Evolutionary conservation across 2,113 vertebrate species (phyloP).

Genomic region (Onychostoma macrolepis): DNA sequence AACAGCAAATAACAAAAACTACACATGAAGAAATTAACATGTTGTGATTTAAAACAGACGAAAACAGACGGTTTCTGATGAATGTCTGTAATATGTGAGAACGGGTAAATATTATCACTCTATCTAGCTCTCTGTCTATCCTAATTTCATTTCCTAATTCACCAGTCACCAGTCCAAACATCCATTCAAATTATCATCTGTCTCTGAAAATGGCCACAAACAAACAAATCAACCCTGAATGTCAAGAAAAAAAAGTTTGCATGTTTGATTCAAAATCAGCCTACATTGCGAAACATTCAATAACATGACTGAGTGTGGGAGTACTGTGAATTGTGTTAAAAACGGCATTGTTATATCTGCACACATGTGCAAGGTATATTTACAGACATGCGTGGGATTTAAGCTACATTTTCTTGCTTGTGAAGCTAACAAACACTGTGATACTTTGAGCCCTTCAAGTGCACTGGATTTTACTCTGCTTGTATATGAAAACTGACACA

Average conservation of each 20-base stretch:
- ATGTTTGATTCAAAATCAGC: background rate
- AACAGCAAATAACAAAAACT: constrained; percentile 22
- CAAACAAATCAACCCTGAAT: background rate
- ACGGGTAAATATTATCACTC: background rate
- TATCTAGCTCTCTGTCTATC: constrained; percentile 8
- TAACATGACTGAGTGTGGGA: background rate
- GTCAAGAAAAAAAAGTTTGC: too few species aligned
- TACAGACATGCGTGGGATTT: constrained; percentile 1
- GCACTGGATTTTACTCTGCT: background rate
- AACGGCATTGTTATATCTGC: background rate
- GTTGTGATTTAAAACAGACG: background rate
- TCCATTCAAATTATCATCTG: constrained; percentile 3
- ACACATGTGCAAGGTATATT: background rate
- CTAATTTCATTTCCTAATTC: background rate
- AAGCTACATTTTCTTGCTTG: background rate
- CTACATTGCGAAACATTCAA: background rate
- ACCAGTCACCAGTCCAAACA: background rate
- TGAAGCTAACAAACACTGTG: background rate
- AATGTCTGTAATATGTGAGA: background rate
- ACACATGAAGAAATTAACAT: constrained; percentile 6
- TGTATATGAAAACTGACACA: background rate
- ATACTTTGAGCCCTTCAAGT: background rate
- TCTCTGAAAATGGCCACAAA: background rate
- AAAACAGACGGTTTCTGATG: background rate
- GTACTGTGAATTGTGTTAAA: background rate